These are phyloP conservation scores for Scolopax rusticola DNA, from an alignment of 2,797 vertebrate species.

Conservation along the genomic window DNA sequence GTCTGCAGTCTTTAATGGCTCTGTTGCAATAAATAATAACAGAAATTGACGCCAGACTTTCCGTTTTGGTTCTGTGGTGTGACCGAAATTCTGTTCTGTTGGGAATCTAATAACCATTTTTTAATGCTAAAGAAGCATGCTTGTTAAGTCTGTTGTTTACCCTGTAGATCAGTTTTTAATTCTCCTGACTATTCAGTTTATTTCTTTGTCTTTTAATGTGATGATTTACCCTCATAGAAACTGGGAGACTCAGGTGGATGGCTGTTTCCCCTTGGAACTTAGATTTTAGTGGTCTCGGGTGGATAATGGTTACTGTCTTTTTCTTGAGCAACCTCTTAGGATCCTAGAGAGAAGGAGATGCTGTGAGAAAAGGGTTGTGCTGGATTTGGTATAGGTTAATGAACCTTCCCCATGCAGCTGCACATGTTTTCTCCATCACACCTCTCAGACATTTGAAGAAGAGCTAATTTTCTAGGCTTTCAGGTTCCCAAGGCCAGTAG, in stretches of 20 bases:
- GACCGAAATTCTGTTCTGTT: not conserved
- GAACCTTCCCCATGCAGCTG: not conserved
- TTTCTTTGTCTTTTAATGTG: constrained; percentile 7
- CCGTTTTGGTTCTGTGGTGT: not conserved
- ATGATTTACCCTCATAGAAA: not conserved
- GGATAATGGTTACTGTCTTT: not conserved
- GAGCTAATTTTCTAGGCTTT: constrained; percentile 10
- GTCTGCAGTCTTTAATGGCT: not conserved
- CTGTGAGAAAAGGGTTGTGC: not conserved
- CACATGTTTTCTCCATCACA: not conserved
- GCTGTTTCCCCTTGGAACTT: not conserved
- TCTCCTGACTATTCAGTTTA: constrained; percentile 7
- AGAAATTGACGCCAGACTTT: not conserved
- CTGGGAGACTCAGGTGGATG: not conserved
- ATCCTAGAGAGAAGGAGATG: not conserved
- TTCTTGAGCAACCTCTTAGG: not conserved
- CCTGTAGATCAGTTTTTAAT: not conserved
- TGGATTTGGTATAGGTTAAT: not conserved
- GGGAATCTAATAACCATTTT: not conserved
- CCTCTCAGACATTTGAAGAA: not conserved
- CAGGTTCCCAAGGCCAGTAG: not conserved
- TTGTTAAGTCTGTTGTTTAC: not conserved
- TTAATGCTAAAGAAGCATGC: not conserved
- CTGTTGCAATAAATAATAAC: not conserved
- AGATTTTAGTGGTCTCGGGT: not conserved